Conservation (phyloP, 1,140 invertebrate species). For the Euura lappo region DNA sequence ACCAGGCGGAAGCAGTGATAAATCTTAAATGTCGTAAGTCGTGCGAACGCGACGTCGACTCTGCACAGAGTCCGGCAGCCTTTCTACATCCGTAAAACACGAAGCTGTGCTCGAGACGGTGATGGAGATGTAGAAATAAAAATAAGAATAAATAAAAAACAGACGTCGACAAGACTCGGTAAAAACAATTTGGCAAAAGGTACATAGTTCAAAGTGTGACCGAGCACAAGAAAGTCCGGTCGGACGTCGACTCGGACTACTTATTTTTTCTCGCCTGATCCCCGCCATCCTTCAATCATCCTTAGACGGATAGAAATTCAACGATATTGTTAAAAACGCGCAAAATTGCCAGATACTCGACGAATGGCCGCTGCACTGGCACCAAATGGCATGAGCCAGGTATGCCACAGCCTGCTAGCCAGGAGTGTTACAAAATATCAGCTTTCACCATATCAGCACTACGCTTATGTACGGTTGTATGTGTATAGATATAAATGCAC, state of each 20-base stretch:
- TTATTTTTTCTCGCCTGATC: no score
- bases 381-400: no score
- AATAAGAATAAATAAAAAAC: background rate
- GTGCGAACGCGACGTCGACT: background rate
- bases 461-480: conserved; percentile 23
- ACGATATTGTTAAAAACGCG: no score
- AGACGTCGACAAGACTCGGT: no score
- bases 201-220: no score
- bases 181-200: background rate
- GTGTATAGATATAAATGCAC: background rate
- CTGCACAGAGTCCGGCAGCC: background rate
- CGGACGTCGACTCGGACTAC: no score
- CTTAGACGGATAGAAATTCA: no score
- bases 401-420: background rate
- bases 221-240: no score
- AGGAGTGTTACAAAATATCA: conserved; percentile 63
- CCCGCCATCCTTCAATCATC: no score
- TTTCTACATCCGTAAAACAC: background rate
- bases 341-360: no score
- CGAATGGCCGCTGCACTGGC: no score
- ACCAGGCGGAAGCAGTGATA: background rate
- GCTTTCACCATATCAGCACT: conserved; percentile 60
- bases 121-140: background rate
- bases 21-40: conserved; percentile 3
- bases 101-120: background rate